phyloP scores from a whole-genome alignment of 1,140 invertebrate species.

The Aphaenogaster ashmeadi region DNA sequence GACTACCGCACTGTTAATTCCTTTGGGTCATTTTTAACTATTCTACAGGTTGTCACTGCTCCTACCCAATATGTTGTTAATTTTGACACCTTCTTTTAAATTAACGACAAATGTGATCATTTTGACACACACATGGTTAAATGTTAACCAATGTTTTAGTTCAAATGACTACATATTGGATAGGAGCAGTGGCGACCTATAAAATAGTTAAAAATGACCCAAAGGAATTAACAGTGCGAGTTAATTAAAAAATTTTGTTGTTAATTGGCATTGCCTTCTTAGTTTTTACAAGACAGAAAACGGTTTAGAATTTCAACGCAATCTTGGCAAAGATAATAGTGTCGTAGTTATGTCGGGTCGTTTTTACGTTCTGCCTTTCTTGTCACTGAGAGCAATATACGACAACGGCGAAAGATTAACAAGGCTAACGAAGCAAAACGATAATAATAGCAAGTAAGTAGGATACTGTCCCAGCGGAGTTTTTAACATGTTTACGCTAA shows the following conservation, averaged over 20 bases:
- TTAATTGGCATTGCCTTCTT: background rate
- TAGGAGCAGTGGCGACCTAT: no score
- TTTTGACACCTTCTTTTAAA: no score
- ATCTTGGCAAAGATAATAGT: background rate
- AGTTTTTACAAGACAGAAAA: background rate
- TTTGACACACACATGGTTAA: no score
- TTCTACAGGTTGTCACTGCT: no score
- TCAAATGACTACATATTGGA: no score
- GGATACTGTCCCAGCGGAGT: background rate
- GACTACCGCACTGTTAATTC: no score
- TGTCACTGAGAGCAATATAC: background rate
- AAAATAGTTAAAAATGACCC: no score
- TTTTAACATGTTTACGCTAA: conserved; percentile 4
- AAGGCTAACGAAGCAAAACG: background rate
- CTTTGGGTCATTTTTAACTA: no score
- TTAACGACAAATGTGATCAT: no score
- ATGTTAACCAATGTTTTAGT: no score
- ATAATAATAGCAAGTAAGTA: background rate
- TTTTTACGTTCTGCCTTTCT: background rate
- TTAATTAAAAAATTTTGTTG: background rate
- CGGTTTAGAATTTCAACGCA: background rate
- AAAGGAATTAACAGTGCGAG: no score
- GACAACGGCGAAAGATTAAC: conserved; percentile 8
- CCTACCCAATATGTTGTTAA: no score
- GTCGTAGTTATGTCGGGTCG: background rate